Base-by-base conservation (phyloP, 1,140 invertebrate genomes). In the Lordiphosa mommai region DNA sequence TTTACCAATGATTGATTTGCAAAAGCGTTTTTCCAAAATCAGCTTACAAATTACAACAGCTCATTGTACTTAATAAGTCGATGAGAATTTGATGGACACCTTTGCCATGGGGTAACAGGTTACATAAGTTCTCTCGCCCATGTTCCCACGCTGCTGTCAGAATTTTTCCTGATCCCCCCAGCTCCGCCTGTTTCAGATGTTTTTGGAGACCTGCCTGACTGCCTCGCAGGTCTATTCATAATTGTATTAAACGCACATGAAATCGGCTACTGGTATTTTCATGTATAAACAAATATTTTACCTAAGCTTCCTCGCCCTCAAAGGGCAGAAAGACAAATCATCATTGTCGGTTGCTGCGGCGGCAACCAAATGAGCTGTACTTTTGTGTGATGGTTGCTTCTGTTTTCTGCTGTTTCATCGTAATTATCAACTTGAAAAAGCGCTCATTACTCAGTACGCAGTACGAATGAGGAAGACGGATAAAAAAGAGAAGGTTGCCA, bases 191-290 rank as follows among this genome's bases (percentile, higher is more conserved):
- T 36, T 49, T 46, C 43, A 17, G 32, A 37, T 56, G 48, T 48
- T 32, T 30, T 51, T 63, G 7, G 36, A 33, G 41, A 30, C 17
- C 43, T n/a, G n/a, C n/a, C n/a, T n/a, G n/a, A n/a, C 34, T 59
- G 40, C 29, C 50, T 36, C 12, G 20, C 29, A 30, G 48, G 49
- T 61, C 46, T 72, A 36, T 49, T 46, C 38, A 49, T 69, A 77
- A 77, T 79, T 69, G 69, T 27, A 65, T 56, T 61, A 64, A 34
- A 32, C 38, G 51, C 51, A 41, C 32, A 40, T 51, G 30, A 71
- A 82, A 84, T 61, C 77, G 77, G 77, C 76, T 82, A 82, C 76
- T 82, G 76, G 76, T 84, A 84, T 82, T 82, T 82, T 82, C 53
- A 71, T 76, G 56, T 68, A 58, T 72, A 82, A 80, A 80, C 76